Evolutionary conservation across 1,140 invertebrate genomes (phyloP), one percentile per base, ranked within the genome.

Genomic region (Ladona fulva): DNA sequence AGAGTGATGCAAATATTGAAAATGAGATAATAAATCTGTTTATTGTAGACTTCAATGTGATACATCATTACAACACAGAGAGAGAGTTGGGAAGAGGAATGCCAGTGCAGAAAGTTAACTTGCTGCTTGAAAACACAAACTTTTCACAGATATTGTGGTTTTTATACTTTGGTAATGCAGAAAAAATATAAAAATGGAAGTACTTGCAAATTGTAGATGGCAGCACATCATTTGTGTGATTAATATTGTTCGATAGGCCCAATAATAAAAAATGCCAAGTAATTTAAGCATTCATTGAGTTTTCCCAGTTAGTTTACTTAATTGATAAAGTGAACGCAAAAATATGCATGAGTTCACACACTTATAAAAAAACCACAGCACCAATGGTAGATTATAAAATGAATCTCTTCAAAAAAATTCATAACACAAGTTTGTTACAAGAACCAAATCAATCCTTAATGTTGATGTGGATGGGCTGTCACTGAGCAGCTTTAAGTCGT

Each of bases 201-300:
- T 37, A 37, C 29, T 37, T 37, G 29, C 29, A 37, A 37, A 37
- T 37, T 37, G 29, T 37, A 37, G 29, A 37, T 37, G 29, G 52
- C n/a, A 66, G 52, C 52, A 12, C n/a, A 66, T 66, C 16, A 66
- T 66, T 66, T 66, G 52, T 66, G 52, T 66, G 52, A 66, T 66
- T 66, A 66, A 66, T 66, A 66, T 66, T 66, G 52, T 66, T 66
- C 16, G 52, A 66, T 66, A 66, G 52, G 52, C 52, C 52, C 52
- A 66, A 66, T 66, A 66, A 22, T 66, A 66, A 16, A 37, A 37
- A 66, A 66, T 66, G 52, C 52, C 52, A 66, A 66, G 52, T 66
- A 66, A 66, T 66, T 66, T 66, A 66, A 66, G 52, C 52, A 66
- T 66, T 66, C 52, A 66, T 66, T 66, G 52, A 66, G n/a, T 66